Base-by-base conservation (phyloP, 2,888 invertebrate species). In the Drosophila nr. fundita region DNA sequence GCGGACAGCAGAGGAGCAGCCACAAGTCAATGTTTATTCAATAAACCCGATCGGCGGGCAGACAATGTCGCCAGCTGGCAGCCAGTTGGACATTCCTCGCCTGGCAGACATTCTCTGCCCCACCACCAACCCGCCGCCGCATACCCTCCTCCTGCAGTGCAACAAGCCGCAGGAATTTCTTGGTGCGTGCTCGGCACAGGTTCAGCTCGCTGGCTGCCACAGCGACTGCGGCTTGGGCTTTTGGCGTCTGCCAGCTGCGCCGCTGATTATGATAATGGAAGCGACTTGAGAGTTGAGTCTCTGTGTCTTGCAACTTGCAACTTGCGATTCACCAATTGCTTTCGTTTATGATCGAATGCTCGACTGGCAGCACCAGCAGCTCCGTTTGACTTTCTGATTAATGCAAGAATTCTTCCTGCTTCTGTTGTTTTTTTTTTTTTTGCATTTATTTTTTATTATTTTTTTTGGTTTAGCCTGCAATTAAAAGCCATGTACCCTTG, bases 141-240 rank as follows among this genome's bases (percentile, higher is more conserved):
- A 24, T 10, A 2, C 30, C n/a, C n/a, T 70, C 78, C 85, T 86
- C 77, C 83, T 89, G 80, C 87, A 87, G 75, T 81, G 91, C 91
- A 91, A 91, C 91, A 91, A 90, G 90, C 87, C 83, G 83, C 78
- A 79, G 92, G 91, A 91, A 91, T 91, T 91, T 87, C 84, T 90
- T 91, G 91, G 91, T 92, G 91, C 91, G 91, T 92, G 91, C 91
- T 91, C 86, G 91, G 91, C 91, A 92, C 91, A 91, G 86, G 91
- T 89, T 91, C 83, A 78, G 64, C 72, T 72, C 72, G 70, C 62
- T 64, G 50, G 53, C 32, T 27, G 52, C n/a, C 13, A 45, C 48
- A 53, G 63, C 36, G 4, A 45, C 42, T 42, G 64, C 57, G 54
- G 54, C 68, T 54, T 50, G 29, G 59, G 52, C 40, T 42, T 55